Evolutionary conservation across 1,140 invertebrate species (phyloP).

Genomic region (Phocides pigmalion): DNA sequence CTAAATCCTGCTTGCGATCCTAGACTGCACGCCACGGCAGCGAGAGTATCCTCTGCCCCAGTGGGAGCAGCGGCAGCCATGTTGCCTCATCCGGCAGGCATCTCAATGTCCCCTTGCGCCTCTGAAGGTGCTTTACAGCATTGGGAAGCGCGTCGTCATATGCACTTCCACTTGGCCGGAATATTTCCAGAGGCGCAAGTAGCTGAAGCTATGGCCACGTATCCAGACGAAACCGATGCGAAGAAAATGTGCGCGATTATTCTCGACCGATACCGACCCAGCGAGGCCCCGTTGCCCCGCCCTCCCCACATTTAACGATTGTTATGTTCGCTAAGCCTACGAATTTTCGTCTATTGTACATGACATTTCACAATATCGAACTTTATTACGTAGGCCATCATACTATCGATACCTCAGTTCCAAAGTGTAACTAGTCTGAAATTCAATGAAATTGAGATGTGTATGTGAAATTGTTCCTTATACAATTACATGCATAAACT

Average conservation of each 20-base stretch:
- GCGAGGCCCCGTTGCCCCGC: conserved; percentile 59
- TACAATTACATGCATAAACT: too few relatives aligned
- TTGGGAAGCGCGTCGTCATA: conserved; percentile 87
- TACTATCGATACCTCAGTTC: too few relatives aligned
- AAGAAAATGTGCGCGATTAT: conserved; percentile 95
- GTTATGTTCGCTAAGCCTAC: conserved; percentile 1
- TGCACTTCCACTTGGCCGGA: conserved; percentile 93
- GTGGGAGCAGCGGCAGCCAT: conserved; percentile 86
- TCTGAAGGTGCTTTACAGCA: conserved; percentile 82
- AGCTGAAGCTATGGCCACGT: conserved; percentile 91
- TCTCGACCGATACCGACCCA: conserved; percentile 81
- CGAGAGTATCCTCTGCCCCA: conserved; percentile 91
- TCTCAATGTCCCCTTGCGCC: conserved; percentile 65
- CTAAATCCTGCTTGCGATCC: conserved; percentile 92
- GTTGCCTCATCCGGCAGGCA: conserved; percentile 74
- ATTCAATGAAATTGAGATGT: too few relatives aligned
- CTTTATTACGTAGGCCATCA: background rate
- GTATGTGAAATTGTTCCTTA: too few relatives aligned
- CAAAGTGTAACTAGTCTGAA: too few relatives aligned
- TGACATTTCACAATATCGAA: conserved; percentile 5
- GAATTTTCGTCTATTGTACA: conserved; percentile 8
- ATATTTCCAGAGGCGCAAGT: conserved; percentile 96
- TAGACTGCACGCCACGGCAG: conserved; percentile 81
- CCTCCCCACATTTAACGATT: conserved; percentile 24
- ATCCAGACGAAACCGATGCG: conserved; percentile 94